Percentiles rank a stretch among this genome's conserved stretches.
Evolutionary conservation across 2,797 vertebrate species (phyloP).

Genomic region (Echiichthys vipera): DNA sequence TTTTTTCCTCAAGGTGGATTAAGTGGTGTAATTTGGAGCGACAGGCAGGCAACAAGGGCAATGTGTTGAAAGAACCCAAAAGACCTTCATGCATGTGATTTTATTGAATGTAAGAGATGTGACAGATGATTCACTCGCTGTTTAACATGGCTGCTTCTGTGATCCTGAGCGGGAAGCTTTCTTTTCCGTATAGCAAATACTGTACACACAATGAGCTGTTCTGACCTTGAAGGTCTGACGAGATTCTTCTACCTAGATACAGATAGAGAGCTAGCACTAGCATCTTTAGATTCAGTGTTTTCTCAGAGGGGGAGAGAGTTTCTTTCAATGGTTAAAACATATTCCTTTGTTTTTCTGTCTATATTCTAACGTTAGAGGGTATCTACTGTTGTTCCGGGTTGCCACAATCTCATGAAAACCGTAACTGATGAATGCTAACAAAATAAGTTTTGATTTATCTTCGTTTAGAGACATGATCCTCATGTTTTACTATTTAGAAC

Average conservation of each 20-base stretch:
- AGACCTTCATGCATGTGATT: conserved; percentile 45
- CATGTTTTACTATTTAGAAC: not conserved
- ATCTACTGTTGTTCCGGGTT: not conserved
- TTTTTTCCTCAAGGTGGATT: conserved; percentile 56
- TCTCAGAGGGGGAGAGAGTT: not conserved
- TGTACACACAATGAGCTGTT: conserved; percentile 19
- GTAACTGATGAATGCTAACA: not conserved
- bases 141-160: conserved; percentile 20
- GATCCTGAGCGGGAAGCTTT: conserved; percentile 27
- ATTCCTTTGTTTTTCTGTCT: not conserved
- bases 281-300: not conserved
- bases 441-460: not conserved
- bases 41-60: conserved; percentile 66
- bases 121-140: conserved; percentile 57
- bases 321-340: not conserved
- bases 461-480: not conserved
- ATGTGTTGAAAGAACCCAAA: conserved; percentile 54
- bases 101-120: conserved; percentile 44
- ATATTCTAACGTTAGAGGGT: not conserved
- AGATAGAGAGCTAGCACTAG: not conserved
- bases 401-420: not conserved
- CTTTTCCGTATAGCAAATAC: conserved; percentile 25
- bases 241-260: not conserved
- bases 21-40: conserved; percentile 62
- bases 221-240: conserved; percentile 32